A percentile compares a stretch with the other conserved stretches of the same genome.
Evolutionary conservation across 2,888 invertebrate species (phyloP).

Genomic region (Rhimphoctona megacephalus): DNA sequence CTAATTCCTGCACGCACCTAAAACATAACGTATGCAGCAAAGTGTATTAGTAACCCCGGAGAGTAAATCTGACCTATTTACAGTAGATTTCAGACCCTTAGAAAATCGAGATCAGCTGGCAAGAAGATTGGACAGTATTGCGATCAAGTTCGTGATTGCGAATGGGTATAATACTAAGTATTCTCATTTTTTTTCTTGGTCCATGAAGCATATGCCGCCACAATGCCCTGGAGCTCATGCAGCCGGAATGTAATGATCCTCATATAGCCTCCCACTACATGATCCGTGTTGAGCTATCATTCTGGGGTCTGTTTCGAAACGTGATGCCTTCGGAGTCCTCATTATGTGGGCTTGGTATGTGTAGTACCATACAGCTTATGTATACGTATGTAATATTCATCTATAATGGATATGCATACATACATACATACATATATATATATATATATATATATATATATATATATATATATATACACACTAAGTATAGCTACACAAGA

Average conservation of each 20-base stretch:
- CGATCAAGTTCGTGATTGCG: constrained; percentile 19
- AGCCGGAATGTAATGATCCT: constrained; percentile 75
- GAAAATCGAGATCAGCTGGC: not conserved
- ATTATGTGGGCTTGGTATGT: constrained; percentile 31
- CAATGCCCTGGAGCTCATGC: constrained; percentile 60
- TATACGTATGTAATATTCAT: not conserved
- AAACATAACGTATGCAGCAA: not conserved
- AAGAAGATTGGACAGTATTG: constrained; percentile 18
- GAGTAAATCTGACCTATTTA: constrained; percentile 10
- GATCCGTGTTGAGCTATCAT: constrained; percentile 57
- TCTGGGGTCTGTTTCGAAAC: constrained; percentile 56
- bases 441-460: not conserved
- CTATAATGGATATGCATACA: not conserved
- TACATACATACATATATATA: not conserved
- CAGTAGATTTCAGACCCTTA: not conserved
- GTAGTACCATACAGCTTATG: not conserved
- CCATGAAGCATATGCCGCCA: constrained; percentile 62
- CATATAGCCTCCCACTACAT: constrained; percentile 73
- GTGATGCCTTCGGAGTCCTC: constrained; percentile 59
- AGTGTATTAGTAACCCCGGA: not conserved
- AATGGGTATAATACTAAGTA: constrained; percentile 35
- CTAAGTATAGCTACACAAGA: too few relatives aligned
- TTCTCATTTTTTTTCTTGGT: constrained; percentile 56
- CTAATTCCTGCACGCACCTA: not conserved
- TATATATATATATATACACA: not conserved